Base-by-base conservation (phyloP, 2,113 vertebrate species). In the Phrynocephalus versicolor region DNA sequence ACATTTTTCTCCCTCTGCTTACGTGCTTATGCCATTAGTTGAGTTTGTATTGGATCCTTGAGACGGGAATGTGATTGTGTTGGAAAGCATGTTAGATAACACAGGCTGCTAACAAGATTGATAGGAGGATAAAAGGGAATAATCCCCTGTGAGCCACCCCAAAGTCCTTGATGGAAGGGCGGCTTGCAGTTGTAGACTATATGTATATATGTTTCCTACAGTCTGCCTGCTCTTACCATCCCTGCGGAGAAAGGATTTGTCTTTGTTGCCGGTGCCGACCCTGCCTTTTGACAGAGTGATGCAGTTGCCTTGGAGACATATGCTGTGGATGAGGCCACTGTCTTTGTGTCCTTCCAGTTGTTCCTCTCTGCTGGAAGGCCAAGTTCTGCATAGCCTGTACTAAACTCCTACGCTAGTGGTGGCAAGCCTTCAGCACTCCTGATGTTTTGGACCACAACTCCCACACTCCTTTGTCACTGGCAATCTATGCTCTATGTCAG, bases 51-150 rank as follows among this genome's bases (percentile, higher is more conserved):
- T 37, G 15, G 62, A 64, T 80, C 30, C 25, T 2, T 15, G 10
- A 51, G 84, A 62, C 69, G 19, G 78, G 51, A 35, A 73, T 65
- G 57, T 37, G 9, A 41, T 12, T 62, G 37, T 78, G 51, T 69
- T 69, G 57, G 55, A 67, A 80, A 85, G 57, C 37, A 5, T 37
- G 37, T 73, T 80, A 73, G 70, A 30, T 73, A 73, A 73, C 69
- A 64, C 25, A 72, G n/a, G 41, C 69, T 21, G 55, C 35, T 73
- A 80, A 80, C 69, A 71, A 25, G 37, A 67, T 39, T 72, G 84
- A 71, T 35, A 64, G 15, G 77, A 73, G 37, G 69, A 85, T 85
- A 64, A 80, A 80, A 85, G 45, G 23, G 60, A 73, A 73, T 85
- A 80, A 80, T 80, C 84, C 78, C 69, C 19, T 15, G 2, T 80